These are phyloP conservation scores for Lipotes vexillifer DNA, from an alignment of 2,113 vertebrate genomes.

Conservation along the genomic window DNA sequence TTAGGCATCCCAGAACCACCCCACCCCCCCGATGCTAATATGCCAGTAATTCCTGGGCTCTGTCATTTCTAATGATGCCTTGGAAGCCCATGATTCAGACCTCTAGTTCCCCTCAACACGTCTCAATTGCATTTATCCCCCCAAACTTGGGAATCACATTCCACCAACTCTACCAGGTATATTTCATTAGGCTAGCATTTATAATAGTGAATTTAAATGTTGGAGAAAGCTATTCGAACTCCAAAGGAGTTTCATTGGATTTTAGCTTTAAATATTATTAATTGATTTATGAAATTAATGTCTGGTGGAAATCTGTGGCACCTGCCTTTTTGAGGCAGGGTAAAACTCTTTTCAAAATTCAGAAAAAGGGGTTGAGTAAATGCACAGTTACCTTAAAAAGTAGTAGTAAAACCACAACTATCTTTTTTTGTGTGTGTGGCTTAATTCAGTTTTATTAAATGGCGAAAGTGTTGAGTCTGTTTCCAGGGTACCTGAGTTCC, in stretches of 20 bases:
- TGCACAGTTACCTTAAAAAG: neutral
- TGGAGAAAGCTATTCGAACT: neutral
- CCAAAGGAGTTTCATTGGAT: neutral
- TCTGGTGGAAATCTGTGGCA: neutral
- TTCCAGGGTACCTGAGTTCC: neutral
- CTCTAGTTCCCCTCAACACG: neutral
- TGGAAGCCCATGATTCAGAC: neutral
- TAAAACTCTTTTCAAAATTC: neutral
- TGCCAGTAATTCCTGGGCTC: neutral
- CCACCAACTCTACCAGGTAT: neutral
- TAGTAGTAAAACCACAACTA: neutral
- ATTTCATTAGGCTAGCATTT: neutral
- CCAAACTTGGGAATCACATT: neutral
- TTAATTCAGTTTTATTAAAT: neutral
- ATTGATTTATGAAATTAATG: neutral
- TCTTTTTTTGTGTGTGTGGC: neutral
- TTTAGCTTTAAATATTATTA: neutral
- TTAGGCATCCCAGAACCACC: neutral
- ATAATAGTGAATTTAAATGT: neutral
- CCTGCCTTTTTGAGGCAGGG: neutral
- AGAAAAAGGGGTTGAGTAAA: neutral
- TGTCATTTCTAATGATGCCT: accelerated
- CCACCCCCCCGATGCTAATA: neutral
- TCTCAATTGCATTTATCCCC: neutral
- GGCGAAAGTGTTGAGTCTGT: neutral